These are phyloP conservation scores for Erpobdella octoculata DNA, from an alignment of 2,888 invertebrate species.

Conservation along the genomic window DNA sequence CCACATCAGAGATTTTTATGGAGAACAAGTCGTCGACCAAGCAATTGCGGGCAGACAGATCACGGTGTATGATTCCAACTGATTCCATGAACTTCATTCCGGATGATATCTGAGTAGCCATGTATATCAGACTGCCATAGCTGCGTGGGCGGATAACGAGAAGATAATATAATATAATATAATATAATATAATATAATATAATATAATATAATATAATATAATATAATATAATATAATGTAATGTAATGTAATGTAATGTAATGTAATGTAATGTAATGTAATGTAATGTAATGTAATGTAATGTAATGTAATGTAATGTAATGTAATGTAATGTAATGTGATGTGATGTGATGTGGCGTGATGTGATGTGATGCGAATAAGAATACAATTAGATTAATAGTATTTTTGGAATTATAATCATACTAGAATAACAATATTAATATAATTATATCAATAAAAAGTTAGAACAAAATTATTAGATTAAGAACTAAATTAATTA, in stretches of 20 bases:
- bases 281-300: neutral
- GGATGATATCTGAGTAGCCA: conserved; percentile 75
- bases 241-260: neutral
- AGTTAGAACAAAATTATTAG: too few species aligned
- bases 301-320: neutral
- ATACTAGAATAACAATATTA: too few species aligned
- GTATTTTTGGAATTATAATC: too few species aligned
- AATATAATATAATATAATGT: conserved; percentile 4
- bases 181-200: conserved; percentile 9
- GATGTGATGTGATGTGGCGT: neutral
- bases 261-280: neutral
- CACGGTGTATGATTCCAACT: conserved; percentile 80
- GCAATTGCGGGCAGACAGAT: conserved; percentile 78
- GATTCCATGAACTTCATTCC: conserved; percentile 83
- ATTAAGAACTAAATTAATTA: too few species aligned
- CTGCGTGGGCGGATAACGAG: conserved; percentile 55
- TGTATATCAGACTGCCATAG: conserved; percentile 71
- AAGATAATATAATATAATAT: conserved; percentile 4
- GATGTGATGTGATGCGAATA: too few species aligned
- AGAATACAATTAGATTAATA: too few species aligned
- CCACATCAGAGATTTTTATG: conserved; percentile 52
- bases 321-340: neutral
- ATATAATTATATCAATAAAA: too few species aligned
- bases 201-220: conserved; percentile 9
- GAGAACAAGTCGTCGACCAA: conserved; percentile 73